Conservation (phyloP, 2,113 vertebrate species). For the Zosterops pallidus region DNA sequence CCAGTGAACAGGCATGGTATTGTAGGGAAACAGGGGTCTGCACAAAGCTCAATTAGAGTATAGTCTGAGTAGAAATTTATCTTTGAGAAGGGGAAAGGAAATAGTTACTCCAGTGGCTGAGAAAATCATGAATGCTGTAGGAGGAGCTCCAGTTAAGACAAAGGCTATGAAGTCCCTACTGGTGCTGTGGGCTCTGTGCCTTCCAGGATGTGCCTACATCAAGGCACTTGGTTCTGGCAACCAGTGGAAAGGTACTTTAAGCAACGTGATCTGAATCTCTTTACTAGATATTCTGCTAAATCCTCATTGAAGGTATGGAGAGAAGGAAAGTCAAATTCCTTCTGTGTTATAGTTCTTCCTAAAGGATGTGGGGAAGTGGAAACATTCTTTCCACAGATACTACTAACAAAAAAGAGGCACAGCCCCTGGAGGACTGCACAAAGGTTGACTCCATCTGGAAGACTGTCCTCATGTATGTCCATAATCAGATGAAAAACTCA, state of each 20-base stretch:
- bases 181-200: background rate
- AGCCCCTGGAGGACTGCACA: background rate
- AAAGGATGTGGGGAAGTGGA: background rate
- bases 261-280: background rate
- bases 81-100: background rate
- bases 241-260: background rate
- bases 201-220: accelerated
- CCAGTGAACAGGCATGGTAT: background rate
- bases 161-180: background rate
- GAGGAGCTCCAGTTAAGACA: background rate
- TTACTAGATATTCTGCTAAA: background rate
- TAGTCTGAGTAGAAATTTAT: background rate
- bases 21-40: background rate
- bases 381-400: background rate
- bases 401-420: background rate
- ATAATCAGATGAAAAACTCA: background rate
- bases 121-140: background rate
- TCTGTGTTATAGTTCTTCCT: background rate
- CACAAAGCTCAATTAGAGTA: background rate
- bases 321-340: background rate
- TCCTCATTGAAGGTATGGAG: background rate
- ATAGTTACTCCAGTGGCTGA: background rate
- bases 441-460: background rate
- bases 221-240: background rate
- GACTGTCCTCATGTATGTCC: background rate